These are phyloP conservation scores for Spondyliosoma cantharus DNA, from an alignment of 2,797 vertebrate species.

Conservation along the genomic window DNA sequence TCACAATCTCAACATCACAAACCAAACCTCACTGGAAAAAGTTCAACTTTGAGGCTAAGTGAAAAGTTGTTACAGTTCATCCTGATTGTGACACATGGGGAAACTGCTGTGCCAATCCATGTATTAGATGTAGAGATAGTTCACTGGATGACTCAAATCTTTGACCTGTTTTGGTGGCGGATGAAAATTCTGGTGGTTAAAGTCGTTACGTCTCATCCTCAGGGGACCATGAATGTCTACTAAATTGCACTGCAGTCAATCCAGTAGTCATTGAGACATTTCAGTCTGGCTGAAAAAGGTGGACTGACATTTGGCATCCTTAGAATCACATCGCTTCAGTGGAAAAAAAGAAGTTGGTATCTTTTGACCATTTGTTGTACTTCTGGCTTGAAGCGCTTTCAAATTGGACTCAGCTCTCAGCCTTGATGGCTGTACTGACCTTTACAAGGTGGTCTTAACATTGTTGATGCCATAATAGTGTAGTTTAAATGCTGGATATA, in stretches of 20 bases:
- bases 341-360: not conserved
- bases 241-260: not conserved
- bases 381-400: slow-evolving; percentile 22
- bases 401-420: slow-evolving; percentile 23
- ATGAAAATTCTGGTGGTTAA: not conserved
- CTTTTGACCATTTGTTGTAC: slow-evolving; percentile 17
- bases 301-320: not conserved
- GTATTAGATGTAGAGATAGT: not conserved
- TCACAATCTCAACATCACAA: not conserved
- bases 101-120: too few species aligned
- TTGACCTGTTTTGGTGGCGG: not conserved
- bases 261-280: not conserved
- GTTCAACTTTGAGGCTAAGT: not conserved
- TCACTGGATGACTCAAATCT: not conserved
- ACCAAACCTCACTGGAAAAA: not conserved
- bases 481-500: not conserved
- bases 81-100: not conserved
- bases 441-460: slow-evolving; percentile 6
- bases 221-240: not conserved
- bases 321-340: not conserved
- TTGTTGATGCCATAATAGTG: not conserved
- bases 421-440: slow-evolving; percentile 14
- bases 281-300: not conserved
- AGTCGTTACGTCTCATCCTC: not conserved
- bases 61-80: not conserved